Evolutionary conservation across 2,113 vertebrate species (phyloP), one percentile per base, ranked within the genome.

Genomic region (Pristiophorus japonicus): DNA sequence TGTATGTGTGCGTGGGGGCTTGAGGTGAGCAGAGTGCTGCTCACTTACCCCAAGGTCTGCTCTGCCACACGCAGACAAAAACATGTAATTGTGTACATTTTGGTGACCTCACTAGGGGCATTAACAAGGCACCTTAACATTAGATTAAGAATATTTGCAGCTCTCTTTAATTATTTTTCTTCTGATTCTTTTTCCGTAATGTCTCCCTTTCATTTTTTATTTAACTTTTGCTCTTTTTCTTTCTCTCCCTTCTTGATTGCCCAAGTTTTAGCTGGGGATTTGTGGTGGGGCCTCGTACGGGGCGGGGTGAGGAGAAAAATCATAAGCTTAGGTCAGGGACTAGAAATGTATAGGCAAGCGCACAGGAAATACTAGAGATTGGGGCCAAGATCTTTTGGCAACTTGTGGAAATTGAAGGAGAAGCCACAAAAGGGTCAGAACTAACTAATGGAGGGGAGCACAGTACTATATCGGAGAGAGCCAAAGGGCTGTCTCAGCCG

Each of bases 341-440:
- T 92, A 63, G 27, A 59, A 63, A 92, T 63, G 34, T 5, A 92
- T 7, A 62, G 55, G 34, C 51, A 63, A 88, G 55, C 3, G 14
- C 16, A n/a, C 88, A 91, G 88, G 88, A 92, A 91, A 91, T 91
- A 62, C 88, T n/a, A n/a, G 30, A 91, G 59, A 92, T n/a, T 62
- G 45, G 47, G 7, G 24, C 85, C 85, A 55, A 88, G 22, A 30
- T 88, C 85, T 27, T 88, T 88, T 88, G 20, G 10, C 85, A 88
- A 55, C 85, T 30, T 88, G 24, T 88, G 5, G 47, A 51, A 30
- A 88, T 51, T 30, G 27, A 51, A 55, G 85, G 47, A 88, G 85
- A 24, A 88, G 45, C 45, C 85, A 55, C 45, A 55, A 24, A 45
- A 55, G 45, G 47, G 8, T 55, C 85, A 55, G 47, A 11, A 3